Percentiles rank a stretch among this genome's conserved stretches.
Conservation (phyloP, 1,140 invertebrate genomes). For the Nymphalis io region DNA sequence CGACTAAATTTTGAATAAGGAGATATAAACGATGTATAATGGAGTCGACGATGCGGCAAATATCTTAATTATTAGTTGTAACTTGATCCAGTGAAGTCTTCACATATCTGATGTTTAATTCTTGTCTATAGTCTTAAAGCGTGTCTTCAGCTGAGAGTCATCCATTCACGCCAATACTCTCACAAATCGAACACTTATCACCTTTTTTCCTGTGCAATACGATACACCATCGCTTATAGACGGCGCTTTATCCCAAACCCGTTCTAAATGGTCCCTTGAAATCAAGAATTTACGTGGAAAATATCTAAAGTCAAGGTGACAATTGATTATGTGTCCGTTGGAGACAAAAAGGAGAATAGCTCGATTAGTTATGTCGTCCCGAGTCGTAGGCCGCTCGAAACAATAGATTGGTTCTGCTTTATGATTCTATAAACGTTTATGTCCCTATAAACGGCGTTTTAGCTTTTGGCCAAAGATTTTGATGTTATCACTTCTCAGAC, state of each 20-base stretch:
- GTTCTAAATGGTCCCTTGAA: conserved; percentile 67
- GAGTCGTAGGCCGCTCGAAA: conserved; percentile 68
- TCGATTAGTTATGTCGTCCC: conserved; percentile 72
- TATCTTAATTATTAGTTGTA: conserved; percentile 65
- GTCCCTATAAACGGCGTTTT: conserved; percentile 75
- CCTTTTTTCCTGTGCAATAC: conserved; percentile 76
- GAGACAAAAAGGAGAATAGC: conserved; percentile 76
- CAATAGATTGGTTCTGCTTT: conserved; percentile 77
- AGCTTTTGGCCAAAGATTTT: conserved; percentile 68
- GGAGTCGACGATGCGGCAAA: conserved; percentile 39
- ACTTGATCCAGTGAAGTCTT: conserved; percentile 50
- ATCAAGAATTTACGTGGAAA: conserved; percentile 60
- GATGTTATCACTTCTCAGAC: conserved; percentile 68
- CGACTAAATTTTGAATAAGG: conserved; percentile 31
- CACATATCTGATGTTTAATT: conserved; percentile 51
- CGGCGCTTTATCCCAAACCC: conserved; percentile 65
- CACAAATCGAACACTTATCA: conserved; percentile 70
- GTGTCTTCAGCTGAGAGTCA: conserved; percentile 51
- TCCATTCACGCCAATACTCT: conserved; percentile 64
- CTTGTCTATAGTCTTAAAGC: conserved; percentile 52
- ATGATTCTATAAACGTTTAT: conserved; percentile 80
- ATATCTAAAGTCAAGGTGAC: conserved; percentile 70
- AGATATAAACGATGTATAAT: conserved; percentile 30
- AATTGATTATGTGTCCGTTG: conserved; percentile 72
- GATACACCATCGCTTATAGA: conserved; percentile 74